These are phyloP conservation scores for Lapara coniferarum DNA, from an alignment of 2,888 invertebrate species.

Conservation along the genomic window DNA sequence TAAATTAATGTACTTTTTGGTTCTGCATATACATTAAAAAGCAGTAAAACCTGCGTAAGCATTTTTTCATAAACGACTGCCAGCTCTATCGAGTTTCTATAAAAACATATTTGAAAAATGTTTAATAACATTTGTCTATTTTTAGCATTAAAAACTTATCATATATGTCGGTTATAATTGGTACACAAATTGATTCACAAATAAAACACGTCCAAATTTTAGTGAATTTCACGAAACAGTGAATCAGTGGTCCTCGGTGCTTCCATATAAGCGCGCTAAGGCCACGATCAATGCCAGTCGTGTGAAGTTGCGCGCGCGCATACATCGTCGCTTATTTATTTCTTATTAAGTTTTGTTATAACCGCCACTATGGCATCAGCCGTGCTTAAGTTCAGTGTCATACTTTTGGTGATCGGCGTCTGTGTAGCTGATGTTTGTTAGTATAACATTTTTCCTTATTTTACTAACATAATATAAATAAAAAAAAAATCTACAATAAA, in stretches of 20 bases:
- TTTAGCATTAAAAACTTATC: not conserved
- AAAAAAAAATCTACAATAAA: not conserved
- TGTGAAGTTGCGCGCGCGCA: conserved; percentile 54
- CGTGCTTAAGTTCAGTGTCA: conserved; percentile 77
- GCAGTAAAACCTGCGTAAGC: not conserved
- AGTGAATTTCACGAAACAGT: conserved; percentile 55
- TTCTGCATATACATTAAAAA: not conserved
- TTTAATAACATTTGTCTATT: not conserved
- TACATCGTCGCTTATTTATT: conserved; percentile 52
- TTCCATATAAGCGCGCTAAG: conserved; percentile 71
- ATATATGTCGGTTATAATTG: conserved; percentile 31
- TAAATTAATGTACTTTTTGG: not conserved
- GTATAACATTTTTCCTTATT: conserved; percentile 46
- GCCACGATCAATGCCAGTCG: conserved; percentile 75
- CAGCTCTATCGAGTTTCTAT: not conserved
- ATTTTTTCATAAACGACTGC: not conserved
- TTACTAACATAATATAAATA: not conserved
- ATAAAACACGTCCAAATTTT: conserved; percentile 37
- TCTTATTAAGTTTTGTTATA: conserved; percentile 48
- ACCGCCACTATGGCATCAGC: conserved; percentile 68
- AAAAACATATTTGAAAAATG: not conserved
- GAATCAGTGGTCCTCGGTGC: conserved; percentile 51
- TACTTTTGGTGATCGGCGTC: conserved; percentile 67
- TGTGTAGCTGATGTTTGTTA: conserved; percentile 71
- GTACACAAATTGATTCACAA: conserved; percentile 37